Base-by-base conservation (phyloP, 2,113 vertebrate genomes). In the Cairina moschata region DNA sequence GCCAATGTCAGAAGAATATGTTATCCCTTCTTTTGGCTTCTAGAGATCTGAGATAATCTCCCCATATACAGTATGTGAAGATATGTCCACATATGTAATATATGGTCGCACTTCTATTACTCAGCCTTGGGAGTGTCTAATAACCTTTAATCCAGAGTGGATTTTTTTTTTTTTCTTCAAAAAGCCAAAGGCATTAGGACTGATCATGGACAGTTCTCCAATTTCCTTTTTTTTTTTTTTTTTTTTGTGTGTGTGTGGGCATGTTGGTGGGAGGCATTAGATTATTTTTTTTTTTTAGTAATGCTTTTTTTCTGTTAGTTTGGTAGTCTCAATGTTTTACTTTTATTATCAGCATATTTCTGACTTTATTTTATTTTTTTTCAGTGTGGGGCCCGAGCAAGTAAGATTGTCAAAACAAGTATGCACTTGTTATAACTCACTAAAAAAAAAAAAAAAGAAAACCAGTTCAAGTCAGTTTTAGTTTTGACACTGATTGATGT, bases 321-420 rank as follows among this genome's bases (percentile, higher is more conserved):
- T 78, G 22, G 79, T 58, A 83, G 76, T 31, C 60, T 92, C 83
- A 67, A 82, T 69, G 86, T 88, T 93, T 71, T 83, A 67, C 38
- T 80, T 86, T 90, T 91, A 93, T 88, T 91, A 95, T 58, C 62
- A 85, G 50, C 44, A 65, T 38, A 73, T 82, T 91, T 90, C 85
- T 95, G 85, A 97, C 97, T 48, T 48, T 48, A 46, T 46, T 46
- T 46, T 50, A 11, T 50, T 50, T 50, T 25, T 44, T 91, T 94
- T 77, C 82, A 86, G 72, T 55, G 26, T 79, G 68, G 31, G 93
- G 63, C 73, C 91, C 13, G 40, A 94, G 93, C 73, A 91, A 95
- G 92, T 73, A 96, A 92, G 90, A 96, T 86, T 96, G 95, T 93
- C 93, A 96, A 88, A 96, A 95, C 94, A 90, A 93, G 55, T 77